phyloP scores from a whole-genome alignment of 2,113 vertebrate species.

The Antennarius striatus region DNA sequence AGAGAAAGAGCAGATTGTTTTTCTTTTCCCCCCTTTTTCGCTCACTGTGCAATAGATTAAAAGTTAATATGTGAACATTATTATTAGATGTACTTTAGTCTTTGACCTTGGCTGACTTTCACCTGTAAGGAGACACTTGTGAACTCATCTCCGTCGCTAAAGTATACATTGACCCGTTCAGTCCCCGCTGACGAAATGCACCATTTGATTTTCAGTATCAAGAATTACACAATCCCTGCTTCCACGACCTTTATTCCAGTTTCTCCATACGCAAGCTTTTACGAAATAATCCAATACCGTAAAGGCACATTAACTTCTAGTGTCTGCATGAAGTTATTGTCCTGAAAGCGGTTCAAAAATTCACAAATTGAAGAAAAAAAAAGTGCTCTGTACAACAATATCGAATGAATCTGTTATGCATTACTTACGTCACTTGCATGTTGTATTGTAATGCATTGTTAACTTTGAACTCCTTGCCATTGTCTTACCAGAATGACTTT shows the following conservation, averaged over 20 bases:
- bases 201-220: slow-evolving; percentile 5
- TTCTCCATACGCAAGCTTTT: no score
- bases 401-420: no score
- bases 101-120: slow-evolving; percentile 16
- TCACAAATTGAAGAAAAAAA: no score
- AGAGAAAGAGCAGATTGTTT: slow-evolving; percentile 46
- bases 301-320: no score
- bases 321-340: no score
- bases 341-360: no score
- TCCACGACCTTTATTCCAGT: neutral
- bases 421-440: no score
- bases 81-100: slow-evolving; percentile 45
- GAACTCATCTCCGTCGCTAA: neutral
- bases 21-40: neutral
- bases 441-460: no score
- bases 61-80: slow-evolving; percentile 40
- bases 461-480: neutral
- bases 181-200: slow-evolving; percentile 4
- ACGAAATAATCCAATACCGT: no score
- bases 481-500: neutral
- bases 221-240: neutral
- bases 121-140: neutral
- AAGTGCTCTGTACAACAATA: no score
- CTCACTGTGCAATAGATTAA: slow-evolving; percentile 14
- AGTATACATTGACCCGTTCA: slow-evolving; percentile 25